Evolutionary conservation across 2,113 vertebrate species (phyloP).

Genomic region (Centrocercus urophasianus): DNA sequence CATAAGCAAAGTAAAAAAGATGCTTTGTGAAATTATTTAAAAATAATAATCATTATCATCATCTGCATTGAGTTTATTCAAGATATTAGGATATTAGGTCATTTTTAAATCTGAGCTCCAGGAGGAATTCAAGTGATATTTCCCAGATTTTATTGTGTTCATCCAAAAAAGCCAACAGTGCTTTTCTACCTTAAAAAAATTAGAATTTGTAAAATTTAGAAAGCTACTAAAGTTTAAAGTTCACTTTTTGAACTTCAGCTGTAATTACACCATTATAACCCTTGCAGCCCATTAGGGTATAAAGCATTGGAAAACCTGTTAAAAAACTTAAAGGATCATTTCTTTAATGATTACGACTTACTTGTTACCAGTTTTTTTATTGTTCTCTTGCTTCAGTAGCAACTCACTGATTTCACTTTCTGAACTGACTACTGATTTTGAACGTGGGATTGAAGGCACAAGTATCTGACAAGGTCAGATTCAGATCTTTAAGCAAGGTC

Average conservation of each 20-base stretch:
- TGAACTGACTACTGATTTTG: background rate
- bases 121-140: background rate
- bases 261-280: background rate
- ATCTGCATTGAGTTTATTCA: background rate
- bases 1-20: background rate
- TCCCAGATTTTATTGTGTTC: background rate
- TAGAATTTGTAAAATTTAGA: background rate
- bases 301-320: background rate
- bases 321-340: background rate
- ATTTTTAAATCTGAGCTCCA: background rate
- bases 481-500: too few relatives aligned
- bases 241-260: background rate
- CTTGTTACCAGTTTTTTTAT: background rate
- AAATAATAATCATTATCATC: too few relatives aligned
- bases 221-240: background rate
- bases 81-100: background rate
- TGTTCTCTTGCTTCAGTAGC: background rate
- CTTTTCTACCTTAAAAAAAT: background rate
- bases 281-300: background rate
- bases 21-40: accelerated
- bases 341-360: background rate
- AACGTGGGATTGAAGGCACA: background rate
- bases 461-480: background rate
- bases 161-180: background rate
- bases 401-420: background rate